A percentile compares a stretch with the other conserved stretches of the same genome.
These are phyloP conservation scores for Leptarthrus brevirostris DNA, from an alignment of 2,888 invertebrate species.

Conservation along the genomic window DNA sequence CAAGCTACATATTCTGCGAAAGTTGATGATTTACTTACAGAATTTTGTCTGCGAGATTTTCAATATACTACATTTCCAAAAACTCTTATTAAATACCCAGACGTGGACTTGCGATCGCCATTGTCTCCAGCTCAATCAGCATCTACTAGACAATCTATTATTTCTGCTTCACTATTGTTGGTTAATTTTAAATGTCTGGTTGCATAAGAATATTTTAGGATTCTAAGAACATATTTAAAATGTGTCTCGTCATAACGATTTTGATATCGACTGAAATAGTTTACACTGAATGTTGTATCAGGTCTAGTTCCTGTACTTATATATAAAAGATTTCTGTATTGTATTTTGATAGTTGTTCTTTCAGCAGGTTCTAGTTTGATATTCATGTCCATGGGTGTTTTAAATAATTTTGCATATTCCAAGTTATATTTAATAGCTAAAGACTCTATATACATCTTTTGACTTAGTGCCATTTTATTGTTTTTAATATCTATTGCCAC, in stretches of 20 bases:
- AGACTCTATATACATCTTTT: no score
- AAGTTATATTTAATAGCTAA: conserved; percentile 14
- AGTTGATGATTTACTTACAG: no score
- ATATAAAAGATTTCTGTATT: conserved; percentile 58
- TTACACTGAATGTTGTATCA: conserved; percentile 59
- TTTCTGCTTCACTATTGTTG: no score
- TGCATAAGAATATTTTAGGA: conserved; percentile 59
- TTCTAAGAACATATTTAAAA: conserved; percentile 58
- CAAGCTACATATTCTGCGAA: no score
- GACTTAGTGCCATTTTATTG: background rate
- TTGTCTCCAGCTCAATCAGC: no score
- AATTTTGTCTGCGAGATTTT: no score
- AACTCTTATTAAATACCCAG: no score
- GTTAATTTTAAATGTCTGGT: conserved; percentile 57
- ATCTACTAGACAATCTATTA: no score
- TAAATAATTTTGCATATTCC: conserved; percentile 47
- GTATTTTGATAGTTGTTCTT: conserved; percentile 19
- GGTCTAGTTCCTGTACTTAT: conserved; percentile 60
- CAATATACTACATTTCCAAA: no score
- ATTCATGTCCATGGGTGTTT: conserved; percentile 49
- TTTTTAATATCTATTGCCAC: conserved; percentile 54
- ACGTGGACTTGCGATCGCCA: no score
- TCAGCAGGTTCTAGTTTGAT: conserved; percentile 47
- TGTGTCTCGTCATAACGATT: conserved; percentile 58
- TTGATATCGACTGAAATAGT: conserved; percentile 62